phyloP scores from a whole-genome alignment of 2,888 invertebrate genomes.

The Malacosoma neustria region DNA sequence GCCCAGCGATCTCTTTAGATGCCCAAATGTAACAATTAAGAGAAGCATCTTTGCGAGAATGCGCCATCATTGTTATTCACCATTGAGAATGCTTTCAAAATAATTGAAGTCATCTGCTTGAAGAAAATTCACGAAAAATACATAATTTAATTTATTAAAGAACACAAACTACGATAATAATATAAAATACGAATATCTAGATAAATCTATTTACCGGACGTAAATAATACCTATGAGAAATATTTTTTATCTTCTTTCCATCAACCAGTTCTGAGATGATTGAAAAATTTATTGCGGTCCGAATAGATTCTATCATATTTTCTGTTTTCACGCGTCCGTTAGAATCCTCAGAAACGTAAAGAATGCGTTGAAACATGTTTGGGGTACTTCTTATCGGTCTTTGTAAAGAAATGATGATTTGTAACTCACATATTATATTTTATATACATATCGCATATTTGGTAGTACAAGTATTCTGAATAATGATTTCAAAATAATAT shows the following conservation, averaged over 20 bases:
- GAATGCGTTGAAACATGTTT: conserved; percentile 9
- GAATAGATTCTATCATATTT: conserved; percentile 18
- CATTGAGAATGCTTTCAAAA: neutral
- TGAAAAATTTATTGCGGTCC: conserved; percentile 30
- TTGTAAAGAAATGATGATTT: neutral
- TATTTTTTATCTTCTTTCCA: conserved; percentile 16
- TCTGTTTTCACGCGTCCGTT: conserved; percentile 16
- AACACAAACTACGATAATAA: too few species aligned
- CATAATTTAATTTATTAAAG: too few species aligned
- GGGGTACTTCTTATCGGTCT: conserved; percentile 5
- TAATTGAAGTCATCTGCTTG: neutral
- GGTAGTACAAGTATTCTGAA: too few species aligned
- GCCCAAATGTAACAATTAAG: conserved; percentile 54
- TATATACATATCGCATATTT: too few species aligned
- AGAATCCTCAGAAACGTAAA: conserved; percentile 13
- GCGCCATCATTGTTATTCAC: conserved; percentile 6
- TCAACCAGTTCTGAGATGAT: conserved; percentile 22
- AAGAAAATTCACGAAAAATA: neutral
- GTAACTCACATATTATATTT: too few species aligned
- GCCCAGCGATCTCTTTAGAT: conserved; percentile 59
- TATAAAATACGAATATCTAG: neutral
- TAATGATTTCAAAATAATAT: too few species aligned
- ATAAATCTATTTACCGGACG: conserved; percentile 9
- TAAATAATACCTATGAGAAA: conserved; percentile 17
- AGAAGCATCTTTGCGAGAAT: conserved; percentile 40